Evolutionary conservation across 2,797 vertebrate species (phyloP).

Genomic region (Artibeus jamaicensis): DNA sequence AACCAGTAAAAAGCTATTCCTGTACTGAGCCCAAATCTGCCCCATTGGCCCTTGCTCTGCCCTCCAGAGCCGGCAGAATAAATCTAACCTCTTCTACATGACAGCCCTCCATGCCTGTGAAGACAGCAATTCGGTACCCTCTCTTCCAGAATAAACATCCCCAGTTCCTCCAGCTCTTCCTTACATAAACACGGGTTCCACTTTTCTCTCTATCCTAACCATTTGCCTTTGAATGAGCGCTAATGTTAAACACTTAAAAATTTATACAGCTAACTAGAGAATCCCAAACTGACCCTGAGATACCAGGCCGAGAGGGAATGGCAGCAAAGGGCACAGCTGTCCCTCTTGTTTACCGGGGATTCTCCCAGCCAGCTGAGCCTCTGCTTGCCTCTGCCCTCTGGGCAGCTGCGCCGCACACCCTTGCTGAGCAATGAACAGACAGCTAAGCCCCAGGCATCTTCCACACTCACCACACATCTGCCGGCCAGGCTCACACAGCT

Average conservation of each 20-base stretch:
- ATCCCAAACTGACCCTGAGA: neutral
- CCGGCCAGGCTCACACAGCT: neutral
- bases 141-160: slow-evolving; percentile 57
- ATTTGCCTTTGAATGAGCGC: slow-evolving; percentile 43
- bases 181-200: slow-evolving; percentile 53
- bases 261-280: slow-evolving; percentile 21
- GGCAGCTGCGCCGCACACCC: neutral
- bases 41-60: neutral
- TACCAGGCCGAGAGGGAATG: neutral
- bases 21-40: neutral
- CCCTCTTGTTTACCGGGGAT: neutral
- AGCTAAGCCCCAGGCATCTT: neutral
- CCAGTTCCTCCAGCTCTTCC: slow-evolving; percentile 47
- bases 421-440: neutral
- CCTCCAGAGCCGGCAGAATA: neutral
- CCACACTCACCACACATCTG: neutral
- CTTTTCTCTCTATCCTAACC: slow-evolving; percentile 43
- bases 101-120: slow-evolving; percentile 5
- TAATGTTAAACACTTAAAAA: slow-evolving; percentile 53
- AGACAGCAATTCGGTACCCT: slow-evolving; percentile 41
- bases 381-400: neutral
- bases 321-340: neutral
- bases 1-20: neutral
- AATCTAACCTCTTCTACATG: slow-evolving; percentile 4
- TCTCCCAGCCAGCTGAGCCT: neutral